Evolutionary conservation across 2,797 vertebrate genomes (phyloP).

Genomic region (Catharus ustulatus): DNA sequence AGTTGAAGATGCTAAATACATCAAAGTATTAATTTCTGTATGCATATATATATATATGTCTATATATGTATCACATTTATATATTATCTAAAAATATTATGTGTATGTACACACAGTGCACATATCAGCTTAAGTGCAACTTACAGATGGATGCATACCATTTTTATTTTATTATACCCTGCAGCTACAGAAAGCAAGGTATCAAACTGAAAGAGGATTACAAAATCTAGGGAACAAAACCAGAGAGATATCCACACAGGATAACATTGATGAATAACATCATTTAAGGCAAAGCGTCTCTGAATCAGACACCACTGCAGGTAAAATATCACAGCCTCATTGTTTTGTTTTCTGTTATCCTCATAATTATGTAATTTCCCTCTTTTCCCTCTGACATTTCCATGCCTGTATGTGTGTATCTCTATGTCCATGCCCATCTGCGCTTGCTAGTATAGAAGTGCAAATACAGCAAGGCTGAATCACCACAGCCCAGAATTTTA

Average conservation of each 20-base stretch:
- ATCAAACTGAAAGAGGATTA: conserved; percentile 8
- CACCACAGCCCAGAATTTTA: not conserved
- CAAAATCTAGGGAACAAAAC: not conserved
- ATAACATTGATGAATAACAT: not conserved
- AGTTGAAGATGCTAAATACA: conserved; percentile 68
- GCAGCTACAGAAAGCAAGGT: not conserved
- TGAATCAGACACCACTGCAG: not conserved
- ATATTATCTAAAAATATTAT: conserved; percentile 26
- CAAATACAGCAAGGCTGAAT: not conserved
- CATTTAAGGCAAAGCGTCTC: not conserved
- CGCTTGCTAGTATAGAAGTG: not conserved
- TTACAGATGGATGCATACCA: not conserved
- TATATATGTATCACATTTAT: conserved; percentile 20
- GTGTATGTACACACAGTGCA: not conserved
- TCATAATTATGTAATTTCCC: not conserved
- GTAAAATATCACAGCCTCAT: not conserved
- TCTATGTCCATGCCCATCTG: rapidly evolving
- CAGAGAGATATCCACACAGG: not conserved
- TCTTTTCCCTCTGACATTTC: not conserved
- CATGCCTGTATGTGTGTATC: not conserved
- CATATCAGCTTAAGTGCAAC: not conserved
- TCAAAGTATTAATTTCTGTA: conserved; percentile 67
- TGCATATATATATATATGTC: conserved; percentile 4
- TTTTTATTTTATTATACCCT: not conserved
- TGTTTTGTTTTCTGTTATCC: not conserved